Evolutionary conservation across 2,888 invertebrate species (phyloP), one percentile per base, ranked within the genome.

Genomic region (Omphaloscelis lunosa): DNA sequence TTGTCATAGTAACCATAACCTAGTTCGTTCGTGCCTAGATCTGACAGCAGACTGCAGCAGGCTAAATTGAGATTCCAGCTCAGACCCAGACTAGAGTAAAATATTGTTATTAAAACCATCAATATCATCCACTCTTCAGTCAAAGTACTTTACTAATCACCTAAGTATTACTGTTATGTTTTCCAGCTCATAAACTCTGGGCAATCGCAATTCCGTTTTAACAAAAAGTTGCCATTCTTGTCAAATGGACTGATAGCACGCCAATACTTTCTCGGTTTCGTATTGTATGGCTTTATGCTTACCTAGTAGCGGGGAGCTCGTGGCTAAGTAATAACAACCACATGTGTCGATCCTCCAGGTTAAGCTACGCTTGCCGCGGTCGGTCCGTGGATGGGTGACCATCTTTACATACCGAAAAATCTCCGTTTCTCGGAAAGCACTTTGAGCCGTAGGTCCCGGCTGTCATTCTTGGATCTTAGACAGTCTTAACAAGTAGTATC

Each of bases 171-270:
- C 70, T 29, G 48, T 56, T 56, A 63, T 29, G 45, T 85, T 85
- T 88, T 91, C 90, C 89, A 91, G 89, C 86, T 90, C 90, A 89
- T 92, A 93, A 93, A 92, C 75, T 84, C 62, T 70, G 74, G 78
- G 89, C 88, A 89, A 91, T 90, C 88, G 88, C 91, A 93, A 93
- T 92, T 91, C 82, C 87, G 89, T 86, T 90, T 92, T 90, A 90
- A 83, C 81, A 88, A 91, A 92, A 92, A 92, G 79, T 68, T 61
- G 56, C 74, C 76, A 88, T 88, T 88, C 87, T 84, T 91, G 81
- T 88, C 89, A 91, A 92, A 91, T 88, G 91, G 92, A 89, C 90
- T 90, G 83, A 89, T 89, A 91, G 88, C 91, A 90, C 90, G 90
- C 90, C 67, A 90, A 78, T 85, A 88, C 90, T 91, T 91, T 92